Percentiles rank a stretch among this genome's conserved stretches.
These are phyloP conservation scores for Caenorhabditis sp. DNA, from an alignment of 2,888 invertebrate genomes.

Conservation along the genomic window DNA sequence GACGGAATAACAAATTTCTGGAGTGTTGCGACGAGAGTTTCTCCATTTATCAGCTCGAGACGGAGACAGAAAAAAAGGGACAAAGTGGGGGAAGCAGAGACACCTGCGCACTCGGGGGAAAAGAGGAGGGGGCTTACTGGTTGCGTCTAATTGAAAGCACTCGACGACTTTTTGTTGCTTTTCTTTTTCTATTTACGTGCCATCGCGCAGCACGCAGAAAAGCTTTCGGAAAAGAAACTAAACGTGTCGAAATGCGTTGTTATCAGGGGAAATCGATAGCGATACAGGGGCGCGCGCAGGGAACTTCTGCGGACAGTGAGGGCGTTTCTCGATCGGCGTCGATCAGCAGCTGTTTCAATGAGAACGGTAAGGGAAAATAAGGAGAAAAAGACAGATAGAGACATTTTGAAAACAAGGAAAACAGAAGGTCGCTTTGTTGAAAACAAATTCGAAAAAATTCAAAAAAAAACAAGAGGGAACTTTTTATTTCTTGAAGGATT, in stretches of 20 bases:
- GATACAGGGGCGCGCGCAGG: slow-evolving; percentile 48
- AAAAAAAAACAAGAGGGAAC: neutral
- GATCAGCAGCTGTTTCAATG: slow-evolving; percentile 25
- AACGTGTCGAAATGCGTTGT: slow-evolving; percentile 53
- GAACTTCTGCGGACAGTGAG: slow-evolving; percentile 20
- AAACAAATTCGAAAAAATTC: neutral
- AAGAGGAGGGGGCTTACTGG: slow-evolving; percentile 53
- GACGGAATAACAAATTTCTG: slow-evolving; percentile 51
- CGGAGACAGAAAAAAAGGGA: slow-evolving; percentile 42
- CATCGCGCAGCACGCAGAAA: slow-evolving; percentile 11
- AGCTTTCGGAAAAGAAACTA: slow-evolving; percentile 21
- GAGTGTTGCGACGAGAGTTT: slow-evolving; percentile 26
- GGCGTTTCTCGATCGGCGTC: slow-evolving; percentile 43
- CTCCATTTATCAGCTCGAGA: slow-evolving; percentile 47
- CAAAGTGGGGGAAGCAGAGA: slow-evolving; percentile 43
- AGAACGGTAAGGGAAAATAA: neutral
- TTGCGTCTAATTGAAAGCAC: slow-evolving; percentile 60
- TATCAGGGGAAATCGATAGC: slow-evolving; percentile 54
- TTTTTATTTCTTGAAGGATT: no score
- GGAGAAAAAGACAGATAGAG: neutral
- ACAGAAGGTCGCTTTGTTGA: neutral
- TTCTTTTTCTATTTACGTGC: slow-evolving; percentile 2
- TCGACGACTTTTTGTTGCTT: slow-evolving; percentile 49
- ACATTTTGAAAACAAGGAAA: neutral
- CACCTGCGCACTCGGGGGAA: slow-evolving; percentile 55